A percentile compares a stretch with the other conserved stretches of the same genome.
phyloP scores from a whole-genome alignment of 2,888 invertebrate genomes.

The Eledone cirrhosa region DNA sequence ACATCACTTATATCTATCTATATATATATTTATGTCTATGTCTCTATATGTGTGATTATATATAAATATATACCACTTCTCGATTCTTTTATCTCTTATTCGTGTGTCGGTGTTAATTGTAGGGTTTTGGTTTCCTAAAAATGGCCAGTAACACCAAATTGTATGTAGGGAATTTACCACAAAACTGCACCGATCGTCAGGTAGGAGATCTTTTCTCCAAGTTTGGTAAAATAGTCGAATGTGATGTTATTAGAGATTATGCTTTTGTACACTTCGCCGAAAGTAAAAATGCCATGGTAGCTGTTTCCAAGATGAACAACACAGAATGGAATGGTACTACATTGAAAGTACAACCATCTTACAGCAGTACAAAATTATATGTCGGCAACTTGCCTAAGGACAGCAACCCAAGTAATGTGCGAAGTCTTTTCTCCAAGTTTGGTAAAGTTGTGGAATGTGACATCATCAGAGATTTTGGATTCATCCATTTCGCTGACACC shows the following conservation, averaged over 20 bases:
- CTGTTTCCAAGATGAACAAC: background rate
- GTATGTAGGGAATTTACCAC: background rate
- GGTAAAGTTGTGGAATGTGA: conserved; percentile 1
- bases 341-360: background rate
- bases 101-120: no score
- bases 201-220: background rate
- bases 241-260: background rate
- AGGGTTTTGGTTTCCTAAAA: no score
- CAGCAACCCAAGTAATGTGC: background rate
- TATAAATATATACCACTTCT: no score
- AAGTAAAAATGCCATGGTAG: background rate
- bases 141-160: background rate
- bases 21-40: no score
- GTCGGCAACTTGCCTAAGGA: background rate
- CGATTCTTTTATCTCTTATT: no score
- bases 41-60: no score
- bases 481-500: background rate
- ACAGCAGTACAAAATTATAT: background rate
- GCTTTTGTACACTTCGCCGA: background rate
- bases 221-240: background rate
- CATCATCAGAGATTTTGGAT: background rate
- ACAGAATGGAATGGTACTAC: background rate
- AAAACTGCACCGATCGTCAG: background rate
- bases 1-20: no score
- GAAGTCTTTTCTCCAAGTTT: background rate